A percentile compares a stretch with the other conserved stretches of the same genome.
Evolutionary conservation across 2,888 invertebrate genomes (phyloP).

Genomic region (Catocala sponsa): DNA sequence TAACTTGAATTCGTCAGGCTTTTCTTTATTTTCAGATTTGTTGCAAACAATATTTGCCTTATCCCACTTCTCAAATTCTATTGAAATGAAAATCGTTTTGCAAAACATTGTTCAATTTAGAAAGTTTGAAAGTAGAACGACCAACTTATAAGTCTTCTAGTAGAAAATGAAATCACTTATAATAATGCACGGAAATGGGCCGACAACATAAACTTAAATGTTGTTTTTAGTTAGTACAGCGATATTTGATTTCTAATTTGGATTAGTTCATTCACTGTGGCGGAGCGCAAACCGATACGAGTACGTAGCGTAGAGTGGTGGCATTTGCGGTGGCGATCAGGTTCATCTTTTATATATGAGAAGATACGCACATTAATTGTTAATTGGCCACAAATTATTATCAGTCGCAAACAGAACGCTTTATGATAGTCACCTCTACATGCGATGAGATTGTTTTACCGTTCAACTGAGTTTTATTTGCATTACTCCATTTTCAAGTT

Average conservation of each 20-base stretch:
- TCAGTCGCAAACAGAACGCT: too few species aligned
- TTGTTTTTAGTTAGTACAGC: background rate
- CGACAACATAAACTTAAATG: background rate
- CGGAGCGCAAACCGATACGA: too few species aligned
- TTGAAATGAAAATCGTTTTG: constrained; percentile 20
- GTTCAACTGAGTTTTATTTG: background rate
- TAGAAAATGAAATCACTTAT: constrained; percentile 20
- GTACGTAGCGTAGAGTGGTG: too few species aligned
- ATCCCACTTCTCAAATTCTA: constrained; percentile 13
- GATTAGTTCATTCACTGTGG: background rate
- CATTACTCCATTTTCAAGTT: background rate
- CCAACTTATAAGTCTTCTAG: constrained; percentile 26
- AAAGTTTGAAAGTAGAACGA: constrained; percentile 13
- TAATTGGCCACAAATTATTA: too few species aligned
- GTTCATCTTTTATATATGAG: too few species aligned
- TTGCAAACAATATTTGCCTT: constrained; percentile 25
- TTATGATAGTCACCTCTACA: too few species aligned
- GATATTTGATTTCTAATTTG: background rate
- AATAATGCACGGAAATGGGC: constrained; percentile 21
- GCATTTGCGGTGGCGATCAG: too few species aligned
- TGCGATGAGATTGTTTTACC: too few species aligned
- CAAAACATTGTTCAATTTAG: constrained; percentile 17
- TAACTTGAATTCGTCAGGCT: constrained; percentile 30
- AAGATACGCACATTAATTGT: too few species aligned
- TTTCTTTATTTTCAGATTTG: constrained; percentile 32